These are phyloP conservation scores for Pampusana beccarii DNA, from an alignment of 2,113 vertebrate genomes.

Conservation along the genomic window DNA sequence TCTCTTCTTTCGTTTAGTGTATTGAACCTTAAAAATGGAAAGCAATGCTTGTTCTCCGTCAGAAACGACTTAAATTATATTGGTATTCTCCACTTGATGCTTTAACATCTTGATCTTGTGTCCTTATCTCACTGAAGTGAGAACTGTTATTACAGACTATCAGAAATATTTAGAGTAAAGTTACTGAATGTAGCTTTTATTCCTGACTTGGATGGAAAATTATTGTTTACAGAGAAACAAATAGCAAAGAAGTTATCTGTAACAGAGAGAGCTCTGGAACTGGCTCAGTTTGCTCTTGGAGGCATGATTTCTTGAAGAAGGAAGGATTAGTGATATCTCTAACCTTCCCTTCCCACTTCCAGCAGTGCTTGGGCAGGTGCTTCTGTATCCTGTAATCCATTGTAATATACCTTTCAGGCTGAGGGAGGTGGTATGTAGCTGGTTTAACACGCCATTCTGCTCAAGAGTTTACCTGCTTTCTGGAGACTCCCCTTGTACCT, in stretches of 20 bases:
- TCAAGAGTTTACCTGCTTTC: not conserved
- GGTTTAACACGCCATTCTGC: not conserved
- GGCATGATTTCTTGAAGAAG: not conserved
- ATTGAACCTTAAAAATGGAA: not conserved
- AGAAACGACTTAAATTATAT: not conserved
- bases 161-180: not conserved
- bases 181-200: not conserved
- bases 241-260: not conserved
- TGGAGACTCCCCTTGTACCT: not conserved
- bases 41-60: not conserved
- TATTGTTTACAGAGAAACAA: not conserved
- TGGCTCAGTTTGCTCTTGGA: not conserved
- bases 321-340: rapidly evolving
- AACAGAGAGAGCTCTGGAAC: not conserved
- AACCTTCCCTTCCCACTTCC: not conserved
- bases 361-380: not conserved
- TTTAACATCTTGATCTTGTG: not conserved
- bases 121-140: not conserved
- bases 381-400: not conserved
- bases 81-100: not conserved
- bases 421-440: not conserved
- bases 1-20: not conserved
- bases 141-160: not conserved
- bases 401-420: not conserved
- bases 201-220: not conserved